Percentiles rank a stretch among this genome's conserved stretches.
Conservation (phyloP, 2,888 invertebrate species). For the Ochlodes sylvanus region DNA sequence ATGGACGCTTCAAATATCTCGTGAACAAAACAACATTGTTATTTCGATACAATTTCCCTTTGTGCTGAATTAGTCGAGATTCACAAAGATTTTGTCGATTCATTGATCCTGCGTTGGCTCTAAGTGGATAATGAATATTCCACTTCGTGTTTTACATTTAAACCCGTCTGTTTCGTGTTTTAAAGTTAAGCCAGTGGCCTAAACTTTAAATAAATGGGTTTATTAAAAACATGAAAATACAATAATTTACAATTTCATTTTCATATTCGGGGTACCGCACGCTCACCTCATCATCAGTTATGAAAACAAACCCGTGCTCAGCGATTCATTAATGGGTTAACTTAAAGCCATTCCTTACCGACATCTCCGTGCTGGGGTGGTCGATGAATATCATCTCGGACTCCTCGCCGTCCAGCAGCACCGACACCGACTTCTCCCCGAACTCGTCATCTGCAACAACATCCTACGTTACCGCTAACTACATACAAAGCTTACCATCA, state of each 20-base stretch:
- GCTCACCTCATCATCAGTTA: too few relatives aligned
- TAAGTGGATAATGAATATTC: neutral
- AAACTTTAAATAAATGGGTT: too few relatives aligned
- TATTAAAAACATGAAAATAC: too few relatives aligned
- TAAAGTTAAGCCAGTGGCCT: too few relatives aligned
- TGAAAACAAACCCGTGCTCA: too few relatives aligned
- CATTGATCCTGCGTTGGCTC: neutral
- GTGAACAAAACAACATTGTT: neutral
- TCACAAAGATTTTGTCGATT: neutral
- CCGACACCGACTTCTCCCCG: constrained; percentile 95
- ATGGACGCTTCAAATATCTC: neutral
- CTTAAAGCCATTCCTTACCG: constrained; percentile 86
- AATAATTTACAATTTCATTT: too few relatives aligned
- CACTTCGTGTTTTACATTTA: neutral
- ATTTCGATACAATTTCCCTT: constrained; percentile 4
- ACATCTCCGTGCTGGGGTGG: constrained; percentile 95
- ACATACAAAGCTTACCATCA: constrained; percentile 15
- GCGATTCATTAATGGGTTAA: too few relatives aligned
- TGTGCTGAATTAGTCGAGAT: neutral
- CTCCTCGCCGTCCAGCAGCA: constrained; percentile 94
- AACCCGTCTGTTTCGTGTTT: too few relatives aligned
- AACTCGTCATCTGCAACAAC: constrained; percentile 94
- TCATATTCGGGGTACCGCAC: too few relatives aligned
- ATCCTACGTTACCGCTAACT: constrained; percentile 23
- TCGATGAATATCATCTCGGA: constrained; percentile 96